A percentile compares a stretch with the other conserved stretches of the same genome.
Conservation (phyloP, 2,888 invertebrate genomes). For the Trimorus sp. region DNA sequence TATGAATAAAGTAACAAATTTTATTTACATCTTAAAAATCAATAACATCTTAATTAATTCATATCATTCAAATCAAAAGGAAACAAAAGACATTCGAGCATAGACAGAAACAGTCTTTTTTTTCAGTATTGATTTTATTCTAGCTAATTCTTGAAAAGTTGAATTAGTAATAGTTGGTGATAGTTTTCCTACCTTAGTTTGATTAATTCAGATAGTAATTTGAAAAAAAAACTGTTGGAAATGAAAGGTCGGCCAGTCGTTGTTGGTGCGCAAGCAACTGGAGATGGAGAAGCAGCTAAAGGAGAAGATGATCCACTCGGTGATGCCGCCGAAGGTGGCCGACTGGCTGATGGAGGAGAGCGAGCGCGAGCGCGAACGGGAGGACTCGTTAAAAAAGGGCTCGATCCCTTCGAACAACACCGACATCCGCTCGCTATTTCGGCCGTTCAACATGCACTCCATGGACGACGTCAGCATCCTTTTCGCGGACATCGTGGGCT, state of each 20-base stretch:
- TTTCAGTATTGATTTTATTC: no score
- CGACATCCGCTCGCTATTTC: slow-evolving; percentile 91
- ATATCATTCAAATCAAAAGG: no score
- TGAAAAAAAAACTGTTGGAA: no score
- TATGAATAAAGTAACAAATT: no score
- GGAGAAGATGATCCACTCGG: slow-evolving; percentile 98
- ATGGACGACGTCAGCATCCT: slow-evolving; percentile 98
- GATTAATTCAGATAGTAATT: no score
- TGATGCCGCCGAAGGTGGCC: slow-evolving; percentile 98
- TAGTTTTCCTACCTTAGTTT: no score
- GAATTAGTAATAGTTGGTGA: no score
- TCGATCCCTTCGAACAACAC: slow-evolving; percentile 82
- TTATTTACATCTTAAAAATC: no score
- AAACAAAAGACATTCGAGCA: no score
- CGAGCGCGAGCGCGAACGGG: slow-evolving; percentile 84
- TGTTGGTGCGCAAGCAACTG: slow-evolving; percentile 93
- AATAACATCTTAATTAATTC: no score
- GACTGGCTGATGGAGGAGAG: slow-evolving; percentile 91
- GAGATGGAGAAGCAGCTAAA: slow-evolving; percentile 97
- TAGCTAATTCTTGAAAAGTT: no score
- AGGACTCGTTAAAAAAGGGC: slow-evolving; percentile 82
- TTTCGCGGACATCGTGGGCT: slow-evolving; percentile 99
- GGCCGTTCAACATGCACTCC: slow-evolving; percentile 98
- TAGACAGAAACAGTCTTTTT: no score
- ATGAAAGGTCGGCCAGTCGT: slow-evolving; percentile 96